A percentile compares a stretch with the other conserved stretches of the same genome.
Evolutionary conservation across 2,113 vertebrate genomes (phyloP).

Genomic region (Chrysochloris asiatica): DNA sequence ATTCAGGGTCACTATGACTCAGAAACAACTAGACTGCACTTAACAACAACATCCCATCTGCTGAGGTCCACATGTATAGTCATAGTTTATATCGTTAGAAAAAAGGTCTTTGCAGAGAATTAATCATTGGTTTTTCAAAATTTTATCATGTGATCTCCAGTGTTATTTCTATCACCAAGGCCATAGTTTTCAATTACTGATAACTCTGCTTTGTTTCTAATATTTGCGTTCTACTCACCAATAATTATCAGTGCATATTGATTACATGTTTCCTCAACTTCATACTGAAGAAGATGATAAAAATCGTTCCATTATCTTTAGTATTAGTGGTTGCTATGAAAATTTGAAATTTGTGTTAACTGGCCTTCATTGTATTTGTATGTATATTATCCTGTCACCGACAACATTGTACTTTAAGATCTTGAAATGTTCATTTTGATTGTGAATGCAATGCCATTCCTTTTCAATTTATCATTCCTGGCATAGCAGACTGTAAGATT

Average conservation of each 20-base stretch:
- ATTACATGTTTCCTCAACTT: background rate
- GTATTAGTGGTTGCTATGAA: background rate
- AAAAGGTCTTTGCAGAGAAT: background rate
- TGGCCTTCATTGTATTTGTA: too few species aligned
- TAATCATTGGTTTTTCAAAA: background rate
- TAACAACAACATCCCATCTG: too few species aligned
- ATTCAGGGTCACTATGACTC: too few species aligned
- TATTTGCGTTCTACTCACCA: background rate
- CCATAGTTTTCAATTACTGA: background rate
- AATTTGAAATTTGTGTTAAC: background rate
- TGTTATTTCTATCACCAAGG: background rate
- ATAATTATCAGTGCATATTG: background rate
- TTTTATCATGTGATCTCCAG: background rate
- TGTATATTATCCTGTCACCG: too few species aligned
- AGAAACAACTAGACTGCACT: too few species aligned
- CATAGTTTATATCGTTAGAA: background rate
- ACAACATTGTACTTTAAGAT: too few species aligned
- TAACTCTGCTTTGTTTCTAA: background rate
- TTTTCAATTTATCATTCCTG: background rate
- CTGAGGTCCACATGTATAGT: background rate
- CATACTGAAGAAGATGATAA: background rate
- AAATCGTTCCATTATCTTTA: background rate
- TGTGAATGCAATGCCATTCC: too few species aligned
- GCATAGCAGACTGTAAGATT: background rate
- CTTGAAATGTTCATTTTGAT: too few species aligned